phyloP scores from a whole-genome alignment of 2,797 vertebrate species.

The Antrozous pallidus region DNA sequence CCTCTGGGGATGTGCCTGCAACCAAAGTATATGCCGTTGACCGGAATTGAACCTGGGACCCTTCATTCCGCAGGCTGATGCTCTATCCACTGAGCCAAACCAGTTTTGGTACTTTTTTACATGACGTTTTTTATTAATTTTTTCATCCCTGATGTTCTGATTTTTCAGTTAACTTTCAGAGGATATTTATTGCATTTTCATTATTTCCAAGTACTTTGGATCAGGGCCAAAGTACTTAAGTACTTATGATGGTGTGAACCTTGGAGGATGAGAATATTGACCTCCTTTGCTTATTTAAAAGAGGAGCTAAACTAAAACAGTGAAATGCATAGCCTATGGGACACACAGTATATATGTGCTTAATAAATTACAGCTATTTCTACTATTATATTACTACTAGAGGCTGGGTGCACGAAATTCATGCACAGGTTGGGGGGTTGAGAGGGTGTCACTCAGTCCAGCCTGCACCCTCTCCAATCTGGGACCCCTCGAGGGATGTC shows the following conservation, averaged over 20 bases:
- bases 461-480: too few species aligned
- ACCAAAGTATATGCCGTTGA: too few species aligned
- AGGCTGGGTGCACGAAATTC: too few species aligned
- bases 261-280: not conserved
- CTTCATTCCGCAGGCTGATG: too few species aligned
- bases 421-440: too few species aligned
- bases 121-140: not conserved
- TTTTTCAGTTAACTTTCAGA: not conserved
- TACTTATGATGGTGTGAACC: not conserved
- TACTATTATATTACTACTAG: not conserved
- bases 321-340: not conserved
- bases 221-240: not conserved
- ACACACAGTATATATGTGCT: not conserved
- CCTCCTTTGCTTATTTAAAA: not conserved
- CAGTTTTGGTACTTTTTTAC: too few species aligned
- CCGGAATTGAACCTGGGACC: too few species aligned
- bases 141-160: not conserved
- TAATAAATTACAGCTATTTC: not conserved
- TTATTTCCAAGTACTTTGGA: not conserved
- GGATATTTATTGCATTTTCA: not conserved
- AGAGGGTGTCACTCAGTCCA: too few species aligned
- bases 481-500: too few species aligned
- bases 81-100: too few species aligned
- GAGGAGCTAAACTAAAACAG: not conserved
- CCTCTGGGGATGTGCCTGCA: too few species aligned